These are phyloP conservation scores for Alviniconcha marisindica DNA, from an alignment of 1,140 invertebrate species.

Conservation along the genomic window DNA sequence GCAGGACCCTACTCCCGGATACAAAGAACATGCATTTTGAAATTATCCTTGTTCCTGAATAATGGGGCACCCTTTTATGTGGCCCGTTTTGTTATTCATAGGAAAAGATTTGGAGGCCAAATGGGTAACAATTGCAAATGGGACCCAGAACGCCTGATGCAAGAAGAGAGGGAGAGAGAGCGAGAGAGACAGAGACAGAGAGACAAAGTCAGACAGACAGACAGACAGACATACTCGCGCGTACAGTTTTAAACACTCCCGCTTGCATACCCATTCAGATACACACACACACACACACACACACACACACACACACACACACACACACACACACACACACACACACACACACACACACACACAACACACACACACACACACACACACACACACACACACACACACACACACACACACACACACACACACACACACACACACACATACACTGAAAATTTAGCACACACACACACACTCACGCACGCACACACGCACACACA, in stretches of 20 bases:
- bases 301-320: neutral
- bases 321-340: neutral
- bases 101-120: too few species aligned
- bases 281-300: constrained; percentile 3
- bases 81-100: too few species aligned
- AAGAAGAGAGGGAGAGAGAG: too few species aligned
- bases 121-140: too few species aligned
- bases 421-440: constrained; percentile 5
- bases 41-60: too few species aligned
- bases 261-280: neutral
- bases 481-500: too few species aligned
- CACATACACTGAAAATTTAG: neutral
- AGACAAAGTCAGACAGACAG: neutral
- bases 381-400: neutral
- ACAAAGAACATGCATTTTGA: too few species aligned
- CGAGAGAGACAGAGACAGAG: too few species aligned
- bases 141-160: too few species aligned
- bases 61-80: too few species aligned
- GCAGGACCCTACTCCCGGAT: too few species aligned
- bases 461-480: neutral
- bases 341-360: neutral
- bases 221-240: neutral
- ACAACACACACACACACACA: neutral
- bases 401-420: neutral
- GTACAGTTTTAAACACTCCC: neutral